phyloP scores from a whole-genome alignment of 2,888 invertebrate genomes.

The Drosophila mulleri region DNA sequence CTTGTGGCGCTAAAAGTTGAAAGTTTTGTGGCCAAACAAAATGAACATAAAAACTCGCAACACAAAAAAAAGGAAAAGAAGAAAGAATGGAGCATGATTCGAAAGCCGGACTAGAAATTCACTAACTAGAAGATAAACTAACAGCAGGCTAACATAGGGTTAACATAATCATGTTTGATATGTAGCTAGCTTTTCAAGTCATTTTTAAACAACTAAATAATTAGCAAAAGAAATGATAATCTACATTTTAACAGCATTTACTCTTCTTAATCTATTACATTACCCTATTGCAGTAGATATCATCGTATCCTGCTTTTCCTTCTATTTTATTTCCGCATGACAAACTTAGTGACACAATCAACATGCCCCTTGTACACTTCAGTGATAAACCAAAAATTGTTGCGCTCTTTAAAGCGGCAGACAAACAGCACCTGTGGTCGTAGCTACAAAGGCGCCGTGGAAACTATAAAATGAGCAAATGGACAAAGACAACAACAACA shows the following conservation, averaged over 20 bases:
- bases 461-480: constrained; percentile 55
- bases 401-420: constrained; percentile 30
- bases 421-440: constrained; percentile 51
- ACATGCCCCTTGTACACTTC: constrained; percentile 8
- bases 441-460: constrained; percentile 55
- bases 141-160: neutral
- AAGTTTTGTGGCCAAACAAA: constrained; percentile 74
- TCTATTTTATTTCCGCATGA: neutral
- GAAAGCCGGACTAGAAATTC: constrained; percentile 16
- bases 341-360: neutral
- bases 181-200: too few species aligned
- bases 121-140: neutral
- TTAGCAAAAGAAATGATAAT: too few species aligned
- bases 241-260: too few species aligned
- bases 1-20: constrained; percentile 77
- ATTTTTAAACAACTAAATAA: too few species aligned
- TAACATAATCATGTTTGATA: neutral
- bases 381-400: constrained; percentile 1
- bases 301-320: neutral
- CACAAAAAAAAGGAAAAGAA: constrained; percentile 38
- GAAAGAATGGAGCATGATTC: too few species aligned
- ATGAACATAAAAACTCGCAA: constrained; percentile 39
- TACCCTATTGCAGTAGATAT: neutral
- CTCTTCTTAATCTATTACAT: too few species aligned
- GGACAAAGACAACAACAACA: neutral